Base-by-base conservation (phyloP, 2,113 vertebrate species). In the Clupea harengus region DNA sequence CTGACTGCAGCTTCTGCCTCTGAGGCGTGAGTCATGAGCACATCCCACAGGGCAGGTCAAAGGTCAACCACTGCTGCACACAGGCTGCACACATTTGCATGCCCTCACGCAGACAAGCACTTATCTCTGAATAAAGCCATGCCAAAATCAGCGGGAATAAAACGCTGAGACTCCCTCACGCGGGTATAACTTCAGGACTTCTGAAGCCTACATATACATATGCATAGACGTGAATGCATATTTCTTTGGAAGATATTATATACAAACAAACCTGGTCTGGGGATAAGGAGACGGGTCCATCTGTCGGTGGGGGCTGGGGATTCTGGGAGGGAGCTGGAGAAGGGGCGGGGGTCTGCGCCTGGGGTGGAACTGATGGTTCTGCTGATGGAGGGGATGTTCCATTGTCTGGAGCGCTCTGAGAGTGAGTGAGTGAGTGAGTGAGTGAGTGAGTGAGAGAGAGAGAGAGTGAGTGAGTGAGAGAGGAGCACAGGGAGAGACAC, bases 1-100 rank as follows among this genome's bases (percentile, higher is more conserved):
- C 98, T 20, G 93, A 94, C 57, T 91, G 95, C 85, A 99, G 95
- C 93, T 99, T 99, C 87, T 94, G 94, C 0, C 96, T 93, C 97
- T 99, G 92, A 50, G 86, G 22, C 90, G 85, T 45, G 92, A 50
- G 86, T 60, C 90, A 85, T 46, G 22, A 5, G 83, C 72, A 52
- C 47, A 82, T 52, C 45, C 17, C 52, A 57, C 15, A 57, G 52
- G 17, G 2, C 18, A 20, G 52, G 52, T 57, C n/a, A n/a, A n/a
- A n/a, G n/a, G n/a, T n/a, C 54, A 60, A 6, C 22, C 11, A 54
- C 54, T 15, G 7, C 44, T 47, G 45, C 28, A n/a, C n/a, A n/a
- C n/a, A n/a, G n/a, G n/a, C n/a, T n/a, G n/a, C n/a, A 75, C 45
- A 44, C 9, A 46, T 5, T 20, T 20, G 6, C 54, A 20, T 60